phyloP scores from a whole-genome alignment of 2,113 vertebrate genomes.

The Triplophysa tibetana region DNA sequence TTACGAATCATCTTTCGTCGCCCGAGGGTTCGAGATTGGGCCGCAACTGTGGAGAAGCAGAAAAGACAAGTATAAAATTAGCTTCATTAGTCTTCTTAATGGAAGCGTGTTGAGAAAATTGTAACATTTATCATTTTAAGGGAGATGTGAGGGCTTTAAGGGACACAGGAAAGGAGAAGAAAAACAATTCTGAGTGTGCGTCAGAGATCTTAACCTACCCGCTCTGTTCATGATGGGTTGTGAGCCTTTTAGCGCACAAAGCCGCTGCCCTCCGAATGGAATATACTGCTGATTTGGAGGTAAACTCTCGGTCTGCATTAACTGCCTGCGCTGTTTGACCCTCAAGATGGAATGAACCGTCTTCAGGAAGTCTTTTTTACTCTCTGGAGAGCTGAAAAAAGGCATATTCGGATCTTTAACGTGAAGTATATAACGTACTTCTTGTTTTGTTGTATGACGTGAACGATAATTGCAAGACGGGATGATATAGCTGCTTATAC shows the following conservation, averaged over 20 bases:
- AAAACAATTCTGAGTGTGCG: background rate
- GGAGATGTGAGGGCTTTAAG: background rate
- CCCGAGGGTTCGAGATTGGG: conserved; percentile 84
- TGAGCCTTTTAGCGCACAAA: conserved; percentile 90
- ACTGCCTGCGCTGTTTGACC: conserved; percentile 91
- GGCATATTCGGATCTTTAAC: background rate
- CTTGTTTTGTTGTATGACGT: too few species aligned
- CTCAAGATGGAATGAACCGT: conserved; percentile 89
- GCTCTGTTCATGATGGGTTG: conserved; percentile 88
- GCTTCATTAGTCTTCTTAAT: background rate
- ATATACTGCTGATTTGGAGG: conserved; percentile 91
- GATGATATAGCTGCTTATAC: too few species aligned
- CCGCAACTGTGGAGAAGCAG: conserved; percentile 78
- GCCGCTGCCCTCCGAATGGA: conserved; percentile 93
- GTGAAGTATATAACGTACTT: background rate
- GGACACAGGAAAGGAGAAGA: background rate
- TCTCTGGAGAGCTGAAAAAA: conserved; percentile 82
- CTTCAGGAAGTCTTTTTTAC: conserved; percentile 93
- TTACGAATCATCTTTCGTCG: conserved; percentile 85
- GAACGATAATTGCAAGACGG: too few species aligned
- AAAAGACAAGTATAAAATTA: background rate
- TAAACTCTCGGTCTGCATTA: conserved; percentile 92
- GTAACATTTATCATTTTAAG: background rate
- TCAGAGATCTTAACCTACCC: conserved; percentile 72
- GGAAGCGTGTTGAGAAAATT: background rate